Percentiles rank a stretch among this genome's conserved stretches.
These are phyloP conservation scores for Prunella fulvescens DNA, from an alignment of 2,113 vertebrate genomes.

Conservation along the genomic window DNA sequence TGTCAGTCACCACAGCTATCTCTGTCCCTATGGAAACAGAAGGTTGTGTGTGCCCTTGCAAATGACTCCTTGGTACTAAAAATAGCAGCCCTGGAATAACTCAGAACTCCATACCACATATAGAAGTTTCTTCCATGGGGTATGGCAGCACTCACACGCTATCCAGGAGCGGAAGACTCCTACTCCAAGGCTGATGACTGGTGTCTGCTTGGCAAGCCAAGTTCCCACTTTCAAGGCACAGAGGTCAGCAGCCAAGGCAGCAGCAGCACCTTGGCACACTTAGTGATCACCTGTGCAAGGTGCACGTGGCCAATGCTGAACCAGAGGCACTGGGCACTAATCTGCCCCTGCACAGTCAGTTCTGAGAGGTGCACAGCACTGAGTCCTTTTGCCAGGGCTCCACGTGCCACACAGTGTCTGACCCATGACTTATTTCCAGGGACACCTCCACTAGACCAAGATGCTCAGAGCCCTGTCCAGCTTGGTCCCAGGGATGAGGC, in stretches of 20 bases:
- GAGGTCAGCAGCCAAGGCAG: neutral
- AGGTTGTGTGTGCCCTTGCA: neutral
- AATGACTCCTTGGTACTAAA: neutral
- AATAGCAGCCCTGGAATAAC: neutral
- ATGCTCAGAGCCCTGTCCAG: neutral
- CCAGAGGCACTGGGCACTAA: neutral
- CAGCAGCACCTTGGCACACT: neutral
- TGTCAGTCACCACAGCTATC: neutral
- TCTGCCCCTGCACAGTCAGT: neutral
- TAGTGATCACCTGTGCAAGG: neutral
- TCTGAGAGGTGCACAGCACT: neutral
- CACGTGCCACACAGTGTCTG: too few species aligned
- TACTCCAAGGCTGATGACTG: neutral
- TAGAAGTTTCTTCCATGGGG: fast-evolving
- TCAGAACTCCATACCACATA: neutral
- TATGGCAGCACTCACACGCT: neutral
- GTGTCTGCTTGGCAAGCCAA: neutral
- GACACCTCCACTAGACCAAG: neutral
- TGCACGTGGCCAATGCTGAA: fast-evolving
- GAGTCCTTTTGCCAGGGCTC: neutral
- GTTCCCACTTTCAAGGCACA: neutral
- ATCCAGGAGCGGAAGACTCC: neutral
- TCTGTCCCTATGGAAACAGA: neutral
- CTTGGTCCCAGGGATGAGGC: neutral
- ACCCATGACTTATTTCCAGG: neutral